These are phyloP conservation scores for Trissoscelio sp. DNA, from an alignment of 2,888 invertebrate species.

Conservation along the genomic window DNA sequence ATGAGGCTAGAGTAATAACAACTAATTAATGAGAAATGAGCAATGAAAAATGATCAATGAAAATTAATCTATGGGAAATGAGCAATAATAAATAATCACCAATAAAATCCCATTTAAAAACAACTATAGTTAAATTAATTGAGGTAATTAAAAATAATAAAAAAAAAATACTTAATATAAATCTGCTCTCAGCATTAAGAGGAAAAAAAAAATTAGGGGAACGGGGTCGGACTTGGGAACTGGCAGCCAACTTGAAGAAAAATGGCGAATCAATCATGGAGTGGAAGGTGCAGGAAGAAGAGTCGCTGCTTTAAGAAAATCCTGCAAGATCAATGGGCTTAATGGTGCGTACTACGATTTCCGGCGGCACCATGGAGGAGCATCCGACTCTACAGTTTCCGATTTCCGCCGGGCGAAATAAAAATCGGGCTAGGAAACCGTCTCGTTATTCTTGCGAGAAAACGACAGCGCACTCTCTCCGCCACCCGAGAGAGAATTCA, in stretches of 20 bases:
- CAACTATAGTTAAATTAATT: too few species aligned
- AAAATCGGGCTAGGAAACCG: constrained; percentile 69
- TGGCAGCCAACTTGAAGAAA: constrained; percentile 42
- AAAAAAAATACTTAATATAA: constrained; percentile 7
- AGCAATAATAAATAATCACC: too few species aligned
- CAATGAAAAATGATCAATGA: too few species aligned
- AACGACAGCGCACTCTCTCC: constrained; percentile 53
- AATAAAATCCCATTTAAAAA: too few species aligned
- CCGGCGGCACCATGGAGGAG: constrained; percentile 70
- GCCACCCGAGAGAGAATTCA: constrained; percentile 45
- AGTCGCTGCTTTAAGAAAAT: constrained; percentile 69
- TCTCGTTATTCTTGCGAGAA: constrained; percentile 68
- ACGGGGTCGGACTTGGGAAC: too few species aligned
- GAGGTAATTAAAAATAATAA: too few species aligned
- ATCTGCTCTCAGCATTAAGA: constrained; percentile 11
- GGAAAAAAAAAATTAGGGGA: too few species aligned
- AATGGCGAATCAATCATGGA: constrained; percentile 68
- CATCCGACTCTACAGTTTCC: constrained; percentile 71
- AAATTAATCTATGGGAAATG: too few species aligned
- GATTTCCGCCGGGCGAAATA: constrained; percentile 71
- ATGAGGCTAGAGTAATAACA: too few species aligned
- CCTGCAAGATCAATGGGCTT: constrained; percentile 70
- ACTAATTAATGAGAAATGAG: too few species aligned
- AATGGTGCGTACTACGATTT: constrained; percentile 71
- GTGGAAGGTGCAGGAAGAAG: constrained; percentile 40